Conservation (phyloP, 2,888 invertebrate species). For the Arenicola marina region DNA sequence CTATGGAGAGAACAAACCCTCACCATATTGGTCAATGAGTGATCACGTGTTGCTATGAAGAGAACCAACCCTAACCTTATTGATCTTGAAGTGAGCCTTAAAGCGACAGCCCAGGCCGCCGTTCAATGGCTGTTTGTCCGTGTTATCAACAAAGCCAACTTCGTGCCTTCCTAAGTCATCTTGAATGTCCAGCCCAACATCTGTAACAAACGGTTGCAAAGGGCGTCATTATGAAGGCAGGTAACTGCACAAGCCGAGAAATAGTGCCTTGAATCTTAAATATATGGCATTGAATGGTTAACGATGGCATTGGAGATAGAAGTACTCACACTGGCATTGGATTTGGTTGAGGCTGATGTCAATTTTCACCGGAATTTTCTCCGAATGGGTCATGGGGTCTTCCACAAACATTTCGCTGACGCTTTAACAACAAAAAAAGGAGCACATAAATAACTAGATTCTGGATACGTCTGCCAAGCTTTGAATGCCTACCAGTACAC, state of each 20-base stretch:
- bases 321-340: conserved; percentile 63
- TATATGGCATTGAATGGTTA: too few species aligned
- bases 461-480: too few species aligned
- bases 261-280: too few species aligned
- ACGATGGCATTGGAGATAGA: too few species aligned
- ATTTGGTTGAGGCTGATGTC: conserved; percentile 65
- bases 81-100: conserved; percentile 61
- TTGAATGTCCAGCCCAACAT: conserved; percentile 67
- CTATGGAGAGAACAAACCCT: too few species aligned
- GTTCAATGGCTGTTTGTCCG: conserved; percentile 61
- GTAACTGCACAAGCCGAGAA: too few species aligned
- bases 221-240: too few species aligned
- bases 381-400: conserved; percentile 62
- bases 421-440: conserved; percentile 48
- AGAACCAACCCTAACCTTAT: too few species aligned
- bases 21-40: too few species aligned
- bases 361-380: conserved; percentile 65
- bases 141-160: conserved; percentile 67
- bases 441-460: neutral
- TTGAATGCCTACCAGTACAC: too few species aligned
- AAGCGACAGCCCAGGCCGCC: conserved; percentile 64
- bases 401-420: conserved; percentile 66
- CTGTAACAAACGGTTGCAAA: conserved; percentile 44
- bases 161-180: conserved; percentile 69
- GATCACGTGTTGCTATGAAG: too few species aligned